Evolutionary conservation across 2,888 invertebrate species (phyloP), one percentile per base, ranked within the genome.

Genomic region (Ophion costatus): DNA sequence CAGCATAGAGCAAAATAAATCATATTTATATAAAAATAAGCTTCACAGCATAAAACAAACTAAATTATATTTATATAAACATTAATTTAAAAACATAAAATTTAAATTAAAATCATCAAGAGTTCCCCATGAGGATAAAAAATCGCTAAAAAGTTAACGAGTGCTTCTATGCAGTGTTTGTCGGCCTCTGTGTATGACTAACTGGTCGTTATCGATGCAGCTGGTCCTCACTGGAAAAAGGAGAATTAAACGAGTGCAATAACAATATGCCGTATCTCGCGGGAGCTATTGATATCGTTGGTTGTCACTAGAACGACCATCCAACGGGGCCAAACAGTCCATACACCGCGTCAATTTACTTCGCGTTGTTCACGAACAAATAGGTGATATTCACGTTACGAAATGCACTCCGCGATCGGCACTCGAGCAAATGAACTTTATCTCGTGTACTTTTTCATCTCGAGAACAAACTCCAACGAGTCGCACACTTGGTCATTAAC

Each of bases 401-500:
- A 51, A 51, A 75, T 75, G 45, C 29, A 14, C 3, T 38, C 5
- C 11, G 17, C 70, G 20, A 61, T 51, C 70, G 51, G 33, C 61
- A 22, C 20, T 10, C 76, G 33, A 24, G 61, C 51, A 64, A 29
- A 71, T 63, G 14, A 69, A 78, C 45, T 64, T 61, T 56, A 79
- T 79, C 79, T 79, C 69, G 59, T 17, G 59, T 64, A 67, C 64
- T 74, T 45, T 83, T 51, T 79, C 51, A 51, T 64, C 64, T 45
- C 66, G 61, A 66, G 79, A 76, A 69, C 79, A 84, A 82, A 84
- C 82, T 82, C 78, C 81, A 81, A 64, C 57, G 74, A 64, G 69
- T 66, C 78, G 29, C 17, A 20, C 14, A 17, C 22, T 11, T 79
- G 82, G 84, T 59, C 82, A 66, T 84, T 84, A 79, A 82, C 84